Base-by-base conservation (phyloP, 2,113 vertebrate species). In the Solenodon paradoxus region DNA sequence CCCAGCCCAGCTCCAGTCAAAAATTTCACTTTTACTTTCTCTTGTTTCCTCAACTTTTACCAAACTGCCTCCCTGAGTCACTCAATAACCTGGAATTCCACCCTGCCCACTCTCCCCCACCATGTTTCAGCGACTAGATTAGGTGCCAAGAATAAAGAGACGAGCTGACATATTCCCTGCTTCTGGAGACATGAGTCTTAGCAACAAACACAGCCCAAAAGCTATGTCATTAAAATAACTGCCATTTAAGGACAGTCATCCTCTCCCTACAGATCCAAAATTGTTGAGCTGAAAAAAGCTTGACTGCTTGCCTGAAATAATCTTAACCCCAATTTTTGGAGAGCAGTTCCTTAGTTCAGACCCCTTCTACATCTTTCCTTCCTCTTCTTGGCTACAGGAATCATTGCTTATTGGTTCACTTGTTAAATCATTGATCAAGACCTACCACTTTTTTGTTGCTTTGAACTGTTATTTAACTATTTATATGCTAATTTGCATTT, bases 291-390 rank as follows among this genome's bases (percentile, higher is more conserved):
- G 35, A 15, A 83, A 79, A 92, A 69, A 71, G 47, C 47, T n/a
- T 82, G 42, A 13, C 42, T 72, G 38, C 40, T 69, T 49, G 28
- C 38, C 53, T 78, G 51, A 69, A 57, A 77, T 51, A 51, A 77
- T 59, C 57, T 64, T 83, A 64, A 53, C 42, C 38, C 24, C 42
- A 82, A 0, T 71, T 88, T n/a, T 80, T 86, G 49, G 63, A 89
- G 79, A 49, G 42, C 7, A 9, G 13, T 32, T 30, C 92, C 63
- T 90, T 61, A 77, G 83, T 94, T 59, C 49, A 82, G 13, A 17
- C 35, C 68, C 64, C 59, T 49, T 82, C 35, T 79, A 38, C 49
- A 57, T 87, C 7, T 90, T 42, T 72, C 20, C 19, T 11, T 85
- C 5, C 3, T 80, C 42, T 90, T 22, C 79, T 42, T 38, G 49